Evolutionary conservation across 2,888 invertebrate genomes (phyloP), one percentile per base, ranked within the genome.

Genomic region (Cecidostiba fungosa): DNA sequence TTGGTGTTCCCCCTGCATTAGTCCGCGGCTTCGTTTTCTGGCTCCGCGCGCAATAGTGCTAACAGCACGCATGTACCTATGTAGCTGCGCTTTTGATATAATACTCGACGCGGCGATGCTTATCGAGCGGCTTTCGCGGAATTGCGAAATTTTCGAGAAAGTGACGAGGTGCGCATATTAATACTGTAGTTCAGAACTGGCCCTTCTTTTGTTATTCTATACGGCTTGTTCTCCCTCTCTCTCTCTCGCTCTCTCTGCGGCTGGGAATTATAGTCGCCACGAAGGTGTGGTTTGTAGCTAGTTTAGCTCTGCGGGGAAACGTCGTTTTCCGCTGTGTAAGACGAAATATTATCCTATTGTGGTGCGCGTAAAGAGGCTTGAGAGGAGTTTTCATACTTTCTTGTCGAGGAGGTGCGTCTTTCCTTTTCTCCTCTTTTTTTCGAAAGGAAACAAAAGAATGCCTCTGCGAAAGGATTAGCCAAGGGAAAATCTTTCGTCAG

Each of bases 91-190:
- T 19, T 59, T 39, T n/a, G 72, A 73, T 72, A 70, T 36, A 47
- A 79, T 79, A 70, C 72, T 79, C 54, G 54, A 59, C 59, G 80
- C 80, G 80, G 73, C 80, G 80, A 82, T 82, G 10, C 32, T 76
- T 82, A 76, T 82, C 82, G 69, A 32, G 66, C 23, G 23, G 39
- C 39, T 80, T 36, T 50, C 70, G 54, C 54, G 43, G 69, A 79
- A 19, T 79, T 54, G 70, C 79, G 36, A 54, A 70, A 36, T 72
- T 77, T 66, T 79, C 70, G 73, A 43, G 80, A 81, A 81, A 81
- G 76, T 47, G 66, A 14, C 29, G 32, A n/a, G 73, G 3, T 50
- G n/a, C 26, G 19, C 16, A 12, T 23, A n/a, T 43, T n/a, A n/a
- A 47, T 19, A 19, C n/a, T n/a, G n/a, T 8, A 39, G 39, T n/a